These are phyloP conservation scores for Limnephilus auricula DNA, from an alignment of 2,888 invertebrate genomes.

Conservation along the genomic window DNA sequence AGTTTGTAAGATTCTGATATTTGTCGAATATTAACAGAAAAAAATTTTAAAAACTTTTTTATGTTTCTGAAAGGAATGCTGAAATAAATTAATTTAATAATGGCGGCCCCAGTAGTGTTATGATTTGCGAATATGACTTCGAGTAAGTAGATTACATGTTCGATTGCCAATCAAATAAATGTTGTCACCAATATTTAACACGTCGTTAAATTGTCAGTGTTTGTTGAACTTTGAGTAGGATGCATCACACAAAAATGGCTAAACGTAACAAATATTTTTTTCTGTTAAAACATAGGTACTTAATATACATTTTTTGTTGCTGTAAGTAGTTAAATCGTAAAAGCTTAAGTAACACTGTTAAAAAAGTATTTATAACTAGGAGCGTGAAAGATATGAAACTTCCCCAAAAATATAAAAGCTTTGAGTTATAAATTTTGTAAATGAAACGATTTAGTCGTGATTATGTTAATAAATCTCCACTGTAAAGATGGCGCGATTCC, in stretches of 20 bases:
- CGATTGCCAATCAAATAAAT: no score
- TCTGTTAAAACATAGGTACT: no score
- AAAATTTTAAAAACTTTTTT: no score
- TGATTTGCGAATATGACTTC: not conserved
- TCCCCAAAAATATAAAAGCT: not conserved
- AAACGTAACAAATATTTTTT: no score
- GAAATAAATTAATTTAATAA: not conserved
- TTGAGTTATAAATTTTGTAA: not conserved
- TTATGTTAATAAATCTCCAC: constrained; percentile 19
- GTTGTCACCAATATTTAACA: no score
- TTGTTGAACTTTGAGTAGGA: no score
- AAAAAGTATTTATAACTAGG: not conserved
- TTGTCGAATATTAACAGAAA: not conserved
- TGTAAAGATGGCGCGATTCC: constrained; percentile 20
- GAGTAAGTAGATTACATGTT: not conserved
- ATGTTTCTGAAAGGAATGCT: not conserved
- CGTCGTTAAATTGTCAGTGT: no score
- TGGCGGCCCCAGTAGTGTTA: not conserved
- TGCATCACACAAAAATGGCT: not conserved
- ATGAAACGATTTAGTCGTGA: constrained; percentile 7
- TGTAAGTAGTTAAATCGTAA: not conserved
- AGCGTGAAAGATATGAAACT: not conserved
- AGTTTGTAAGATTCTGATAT: not conserved
- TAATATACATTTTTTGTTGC: not conserved
- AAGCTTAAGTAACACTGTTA: not conserved